phyloP scores from a whole-genome alignment of 2,888 invertebrate genomes.

The Melanotus villosus region DNA sequence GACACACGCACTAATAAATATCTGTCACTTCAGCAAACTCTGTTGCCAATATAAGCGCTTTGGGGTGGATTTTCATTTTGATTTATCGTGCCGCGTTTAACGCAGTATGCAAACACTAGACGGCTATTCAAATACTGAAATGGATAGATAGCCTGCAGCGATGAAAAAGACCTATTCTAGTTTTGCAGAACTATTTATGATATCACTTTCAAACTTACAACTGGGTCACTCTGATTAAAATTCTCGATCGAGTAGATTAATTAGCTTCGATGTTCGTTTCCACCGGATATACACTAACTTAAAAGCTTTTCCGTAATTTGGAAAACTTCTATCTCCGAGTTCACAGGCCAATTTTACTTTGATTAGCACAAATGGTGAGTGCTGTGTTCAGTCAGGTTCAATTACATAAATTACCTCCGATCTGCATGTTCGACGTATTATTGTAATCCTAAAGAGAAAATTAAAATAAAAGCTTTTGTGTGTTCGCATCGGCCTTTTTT shows the following conservation, averaged over 20 bases:
- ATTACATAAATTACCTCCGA: conserved; percentile 50
- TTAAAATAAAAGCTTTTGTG: conserved; percentile 20
- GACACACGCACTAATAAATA: conserved; percentile 50
- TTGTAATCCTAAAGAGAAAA: conserved; percentile 21
- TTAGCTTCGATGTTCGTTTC: conserved; percentile 43
- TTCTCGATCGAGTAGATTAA: conserved; percentile 48
- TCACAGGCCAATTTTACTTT: conserved; percentile 57
- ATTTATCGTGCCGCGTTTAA: conserved; percentile 47
- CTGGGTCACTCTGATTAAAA: conserved; percentile 36
- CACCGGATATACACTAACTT: conserved; percentile 44
- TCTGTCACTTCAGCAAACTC: conserved; percentile 49
- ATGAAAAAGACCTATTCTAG: background rate
- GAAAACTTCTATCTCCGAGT: conserved; percentile 59
- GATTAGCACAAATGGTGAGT: conserved; percentile 54
- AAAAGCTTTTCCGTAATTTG: conserved; percentile 57
- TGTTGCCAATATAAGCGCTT: conserved; percentile 48
- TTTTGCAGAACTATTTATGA: conserved; percentile 20
- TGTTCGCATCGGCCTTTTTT: background rate
- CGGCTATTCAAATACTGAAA: conserved; percentile 34
- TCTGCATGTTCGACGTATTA: conserved; percentile 24
- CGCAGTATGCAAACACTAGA: conserved; percentile 38
- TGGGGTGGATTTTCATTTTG: conserved; percentile 49
- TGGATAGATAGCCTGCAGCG: conserved; percentile 15
- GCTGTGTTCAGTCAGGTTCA: conserved; percentile 49
- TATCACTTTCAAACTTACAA: conserved; percentile 10